Evolutionary conservation across 2,888 invertebrate genomes (phyloP), one percentile per base, ranked within the genome.

Genomic region (Theristus sp.): DNA sequence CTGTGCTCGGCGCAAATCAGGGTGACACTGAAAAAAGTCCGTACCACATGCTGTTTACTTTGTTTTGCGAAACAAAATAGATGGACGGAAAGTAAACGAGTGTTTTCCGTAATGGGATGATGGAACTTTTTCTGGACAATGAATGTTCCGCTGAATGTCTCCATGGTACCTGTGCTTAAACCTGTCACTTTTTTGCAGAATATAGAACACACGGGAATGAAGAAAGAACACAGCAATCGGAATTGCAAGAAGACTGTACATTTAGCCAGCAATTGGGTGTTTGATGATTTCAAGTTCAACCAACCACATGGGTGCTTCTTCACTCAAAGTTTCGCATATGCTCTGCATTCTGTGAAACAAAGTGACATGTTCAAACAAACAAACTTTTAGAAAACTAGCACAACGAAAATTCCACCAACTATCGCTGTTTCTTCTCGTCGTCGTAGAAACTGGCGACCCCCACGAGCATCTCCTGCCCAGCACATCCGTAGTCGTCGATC

Each of bases 1-100:
- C 30, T 46, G 24, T 49, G 49, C 52, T 47, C 49, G n/a, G 58
- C 26, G 58, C 58, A 58, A 28, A 49, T 28, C 22, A 58, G 52
- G 1, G 58, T 22, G 28, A 58, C 24, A 26, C 58, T 58, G 58
- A 13, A 56, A n/a, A 17, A 25, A 38, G 38, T 13, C 38, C 6
- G 20, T 3, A 22, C 13, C 13, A 30, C 56, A 31, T 38, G 17
- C 38, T 38, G 38, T 38, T 38, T 38, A 38, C 17, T 38, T 38
- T 38, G 6, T 38, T 6, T 13, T 38, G 38, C 38, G 38, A 38
- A 38, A 6, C 6, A 38, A 38, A 38, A 38, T 38, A 38, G 38
- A 13, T 38, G 6, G 38, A 13, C 17, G n/a, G n/a, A n/a, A n/a
- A n/a, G n/a, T n/a, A n/a, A n/a, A n/a, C n/a, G n/a, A n/a, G n/a